These are phyloP conservation scores for Catharus minimus DNA, from an alignment of 2,113 vertebrate species.

Conservation along the genomic window DNA sequence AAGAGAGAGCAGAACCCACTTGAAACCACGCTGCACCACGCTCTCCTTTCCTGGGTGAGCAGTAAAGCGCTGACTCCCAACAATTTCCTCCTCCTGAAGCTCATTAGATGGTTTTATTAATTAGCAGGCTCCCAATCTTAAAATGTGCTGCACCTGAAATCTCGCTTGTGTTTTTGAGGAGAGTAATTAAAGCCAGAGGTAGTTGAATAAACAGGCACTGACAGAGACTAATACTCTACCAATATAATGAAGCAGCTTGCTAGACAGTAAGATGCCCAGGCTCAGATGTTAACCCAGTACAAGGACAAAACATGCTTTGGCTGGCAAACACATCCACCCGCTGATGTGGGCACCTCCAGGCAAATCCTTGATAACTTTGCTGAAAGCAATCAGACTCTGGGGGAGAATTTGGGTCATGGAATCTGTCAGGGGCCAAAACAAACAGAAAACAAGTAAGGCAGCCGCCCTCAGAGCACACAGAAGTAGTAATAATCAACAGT, in stretches of 20 bases:
- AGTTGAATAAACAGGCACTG: background rate
- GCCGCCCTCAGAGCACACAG: background rate
- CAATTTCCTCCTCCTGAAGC: background rate
- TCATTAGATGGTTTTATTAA: constrained; percentile 27
- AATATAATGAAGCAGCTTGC: background rate
- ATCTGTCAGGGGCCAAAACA: constrained; percentile 21
- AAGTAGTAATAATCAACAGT: constrained; percentile 22
- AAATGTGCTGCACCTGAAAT: background rate
- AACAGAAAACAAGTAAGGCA: background rate
- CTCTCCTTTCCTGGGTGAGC: background rate
- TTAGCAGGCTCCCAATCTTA: constrained; percentile 17
- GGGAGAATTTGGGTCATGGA: constrained; percentile 2
- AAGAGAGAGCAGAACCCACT: background rate
- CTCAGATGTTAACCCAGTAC: background rate
- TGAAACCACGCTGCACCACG: rapidly evolving
- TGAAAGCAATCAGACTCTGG: background rate
- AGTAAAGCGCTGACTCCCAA: background rate
- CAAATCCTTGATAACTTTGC: background rate
- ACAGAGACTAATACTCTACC: background rate
- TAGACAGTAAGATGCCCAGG: background rate
- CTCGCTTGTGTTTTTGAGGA: background rate
- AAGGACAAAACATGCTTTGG: background rate
- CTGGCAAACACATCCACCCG: background rate
- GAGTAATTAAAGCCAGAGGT: constrained; percentile 30
- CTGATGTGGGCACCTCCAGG: background rate